phyloP scores from a whole-genome alignment of 2,113 vertebrate species.

The Trinectes maculatus region DNA sequence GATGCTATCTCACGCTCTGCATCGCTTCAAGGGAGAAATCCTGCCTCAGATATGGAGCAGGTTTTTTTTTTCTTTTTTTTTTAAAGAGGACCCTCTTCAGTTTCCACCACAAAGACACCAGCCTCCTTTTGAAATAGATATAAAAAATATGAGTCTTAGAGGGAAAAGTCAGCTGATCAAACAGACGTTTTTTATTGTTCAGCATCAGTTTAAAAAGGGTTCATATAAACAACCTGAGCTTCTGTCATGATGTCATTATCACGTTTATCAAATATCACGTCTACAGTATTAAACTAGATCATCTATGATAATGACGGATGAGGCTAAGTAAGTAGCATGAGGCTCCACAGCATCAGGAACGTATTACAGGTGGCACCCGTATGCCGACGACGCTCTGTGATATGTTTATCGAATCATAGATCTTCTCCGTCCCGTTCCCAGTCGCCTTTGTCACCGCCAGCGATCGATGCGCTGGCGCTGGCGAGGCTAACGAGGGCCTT shows the following conservation, averaged over 20 bases:
- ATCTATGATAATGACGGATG: no score
- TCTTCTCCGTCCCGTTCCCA: slow-evolving; percentile 57
- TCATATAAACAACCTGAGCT: no score
- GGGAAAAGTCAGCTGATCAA: slow-evolving; percentile 20
- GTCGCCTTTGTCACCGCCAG: slow-evolving; percentile 64
- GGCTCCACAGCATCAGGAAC: slow-evolving; percentile 8
- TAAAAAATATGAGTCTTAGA: no score
- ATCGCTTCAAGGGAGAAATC: slow-evolving; percentile 49
- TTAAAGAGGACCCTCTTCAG: slow-evolving; percentile 24
- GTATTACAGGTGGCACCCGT: slow-evolving; percentile 39
- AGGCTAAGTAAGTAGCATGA: no score
- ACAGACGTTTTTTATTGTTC: not conserved
- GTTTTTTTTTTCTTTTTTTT: no score
- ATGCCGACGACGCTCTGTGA: slow-evolving; percentile 46
- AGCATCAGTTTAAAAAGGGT: no score
- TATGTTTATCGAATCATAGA: slow-evolving; percentile 74
- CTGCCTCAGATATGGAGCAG: not conserved
- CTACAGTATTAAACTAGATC: no score
- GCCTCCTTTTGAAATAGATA: slow-evolving; percentile 23
- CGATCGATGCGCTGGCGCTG: slow-evolving; percentile 72
- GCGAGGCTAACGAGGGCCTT: slow-evolving; percentile 72
- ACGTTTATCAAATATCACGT: no score
- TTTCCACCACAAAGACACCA: slow-evolving; percentile 1
- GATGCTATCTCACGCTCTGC: slow-evolving; percentile 55
- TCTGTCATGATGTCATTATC: no score